These are phyloP conservation scores for Ormyrus thymus DNA, from an alignment of 2,888 invertebrate genomes.

Conservation along the genomic window DNA sequence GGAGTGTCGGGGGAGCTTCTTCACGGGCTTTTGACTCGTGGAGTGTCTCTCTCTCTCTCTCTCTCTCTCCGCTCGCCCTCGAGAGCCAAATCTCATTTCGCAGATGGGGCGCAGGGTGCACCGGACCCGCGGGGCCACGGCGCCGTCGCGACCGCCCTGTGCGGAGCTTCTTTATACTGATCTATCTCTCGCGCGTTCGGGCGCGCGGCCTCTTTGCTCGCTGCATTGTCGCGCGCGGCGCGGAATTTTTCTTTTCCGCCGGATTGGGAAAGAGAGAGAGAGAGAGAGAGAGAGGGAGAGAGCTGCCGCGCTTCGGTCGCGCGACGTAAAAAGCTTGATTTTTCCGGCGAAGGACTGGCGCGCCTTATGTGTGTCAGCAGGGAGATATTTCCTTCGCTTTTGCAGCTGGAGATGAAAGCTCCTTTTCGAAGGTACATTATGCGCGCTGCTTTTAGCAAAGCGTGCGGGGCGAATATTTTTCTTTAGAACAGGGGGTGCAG, in stretches of 20 bases:
- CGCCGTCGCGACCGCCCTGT: neutral
- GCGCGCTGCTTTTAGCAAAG: neutral
- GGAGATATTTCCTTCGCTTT: neutral
- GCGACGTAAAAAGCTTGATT: too few species aligned
- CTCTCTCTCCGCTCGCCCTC: conserved; percentile 1
- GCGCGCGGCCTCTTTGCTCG: neutral
- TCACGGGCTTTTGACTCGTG: too few species aligned
- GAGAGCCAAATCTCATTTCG: conserved; percentile 45
- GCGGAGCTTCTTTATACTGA: conserved; percentile 41
- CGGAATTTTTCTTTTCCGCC: conserved; percentile 2
- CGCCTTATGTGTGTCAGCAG: conserved; percentile 11
- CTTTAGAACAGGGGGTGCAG: neutral
- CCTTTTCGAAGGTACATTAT: neutral
- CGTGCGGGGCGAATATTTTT: neutral
- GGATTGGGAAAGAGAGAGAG: neutral
- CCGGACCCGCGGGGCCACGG: conserved; percentile 2
- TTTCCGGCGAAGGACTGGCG: too few species aligned
- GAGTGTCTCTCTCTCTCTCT: too few species aligned
- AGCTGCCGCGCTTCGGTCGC: too few species aligned
- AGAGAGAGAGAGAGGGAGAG: neutral
- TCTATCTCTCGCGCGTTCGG: conserved; percentile 24
- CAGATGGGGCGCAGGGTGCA: conserved; percentile 36
- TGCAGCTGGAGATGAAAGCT: neutral
- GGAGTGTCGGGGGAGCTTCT: too few species aligned
- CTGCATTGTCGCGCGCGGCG: neutral